Base-by-base conservation (phyloP, 2,797 vertebrate genomes). In the Prunella strophiata region DNA sequence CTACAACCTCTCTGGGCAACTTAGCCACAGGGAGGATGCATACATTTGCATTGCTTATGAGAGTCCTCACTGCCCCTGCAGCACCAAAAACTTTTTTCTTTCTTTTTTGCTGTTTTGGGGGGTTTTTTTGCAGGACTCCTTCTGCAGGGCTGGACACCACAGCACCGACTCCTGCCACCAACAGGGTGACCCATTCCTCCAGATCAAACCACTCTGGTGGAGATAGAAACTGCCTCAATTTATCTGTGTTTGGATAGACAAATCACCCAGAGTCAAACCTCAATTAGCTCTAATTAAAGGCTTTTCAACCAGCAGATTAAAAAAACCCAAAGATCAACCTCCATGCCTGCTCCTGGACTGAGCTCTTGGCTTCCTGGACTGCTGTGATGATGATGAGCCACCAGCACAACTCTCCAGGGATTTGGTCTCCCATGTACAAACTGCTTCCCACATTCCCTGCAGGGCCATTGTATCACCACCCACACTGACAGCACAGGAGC, bases 131-230 rank as follows among this genome's bases (percentile, higher is more conserved):
- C 36, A 75, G 29, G 32, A 55, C 16, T 10, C 5, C 17, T 74
- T 83, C 43, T 43, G 9, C 54, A 67, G 25, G 9, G n/a, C 15
- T 81, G 17, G 25, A 73, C 29, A 36, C 30, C 7, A 2, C 34
- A 67, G 34, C 38, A 57, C 10, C 26, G 13, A 48, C 1, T 5
- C 12, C 26, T 38, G 30, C 40, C 52, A 83, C 36, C 40, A 48
- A 26, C 0, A 1, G 23, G 4, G 11, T 3, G 7, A 63, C n/a
- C 22, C 0, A 0, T 7, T 75, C 70, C 63, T 87, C 32, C 0
- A 0, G 30, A 75, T 66, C 75, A 87, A 91, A 70, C 30, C 32
- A 8, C 51, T 58, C 15, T 27, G 7, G 21, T 47, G 36, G 4
- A 7, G 27, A 66, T 42, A 71, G 32, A 78, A 93, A 85, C 47